These are phyloP conservation scores for Streptopelia turtur DNA, from an alignment of 2,797 vertebrate species.

Conservation along the genomic window DNA sequence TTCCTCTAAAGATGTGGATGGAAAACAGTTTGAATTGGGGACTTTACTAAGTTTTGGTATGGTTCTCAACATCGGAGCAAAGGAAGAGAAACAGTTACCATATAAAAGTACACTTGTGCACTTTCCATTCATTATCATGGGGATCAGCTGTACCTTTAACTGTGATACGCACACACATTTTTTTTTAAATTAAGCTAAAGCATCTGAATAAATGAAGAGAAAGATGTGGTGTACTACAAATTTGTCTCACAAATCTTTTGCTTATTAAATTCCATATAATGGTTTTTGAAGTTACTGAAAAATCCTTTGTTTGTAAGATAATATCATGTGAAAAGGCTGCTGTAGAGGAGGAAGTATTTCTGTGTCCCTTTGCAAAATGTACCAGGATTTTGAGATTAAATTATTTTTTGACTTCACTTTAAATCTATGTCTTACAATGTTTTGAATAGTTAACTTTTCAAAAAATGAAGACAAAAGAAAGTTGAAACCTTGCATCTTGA, in stretches of 20 bases:
- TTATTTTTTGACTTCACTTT: neutral
- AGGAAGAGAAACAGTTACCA: neutral
- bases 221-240: fast-evolving
- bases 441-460: neutral
- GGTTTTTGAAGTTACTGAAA: neutral
- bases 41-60: neutral
- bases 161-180: fast-evolving
- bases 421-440: neutral
- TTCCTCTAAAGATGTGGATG: neutral
- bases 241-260: neutral
- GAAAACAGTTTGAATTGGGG: neutral
- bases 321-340: neutral
- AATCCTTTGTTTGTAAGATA: neutral
- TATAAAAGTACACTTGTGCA: neutral
- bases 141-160: neutral
- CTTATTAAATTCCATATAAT: neutral
- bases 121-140: neutral
- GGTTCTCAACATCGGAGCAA: neutral
- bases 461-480: neutral
- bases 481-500: neutral
- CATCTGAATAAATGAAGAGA: neutral
- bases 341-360: neutral
- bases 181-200: neutral
- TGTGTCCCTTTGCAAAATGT: neutral
- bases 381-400: neutral